These are phyloP conservation scores for Eulemur rubriventer DNA, from an alignment of 2,797 vertebrate species.

Conservation along the genomic window DNA sequence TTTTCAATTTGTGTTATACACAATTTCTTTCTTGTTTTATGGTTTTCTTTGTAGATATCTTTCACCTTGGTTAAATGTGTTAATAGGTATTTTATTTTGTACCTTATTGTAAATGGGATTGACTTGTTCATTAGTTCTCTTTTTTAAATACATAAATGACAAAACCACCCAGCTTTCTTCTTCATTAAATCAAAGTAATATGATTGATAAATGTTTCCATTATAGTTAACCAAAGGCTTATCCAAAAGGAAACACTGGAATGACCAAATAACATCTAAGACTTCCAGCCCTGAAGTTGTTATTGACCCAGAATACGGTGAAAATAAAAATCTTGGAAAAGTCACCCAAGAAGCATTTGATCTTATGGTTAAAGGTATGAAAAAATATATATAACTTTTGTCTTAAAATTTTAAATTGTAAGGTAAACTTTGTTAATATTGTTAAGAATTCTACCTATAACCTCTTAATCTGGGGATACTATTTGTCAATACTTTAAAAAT, in stretches of 20 bases:
- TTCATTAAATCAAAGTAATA: not conserved
- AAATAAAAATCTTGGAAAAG: conserved; percentile 80
- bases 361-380: conserved; percentile 93
- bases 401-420: not conserved
- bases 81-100: not conserved
- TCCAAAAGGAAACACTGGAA: conserved; percentile 91
- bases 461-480: not conserved
- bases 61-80: not conserved
- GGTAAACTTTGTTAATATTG: not conserved
- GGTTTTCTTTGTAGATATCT: not conserved
- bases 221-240: conserved; percentile 79
- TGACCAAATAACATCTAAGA: conserved; percentile 88
- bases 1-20: not conserved
- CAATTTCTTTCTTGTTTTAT: not conserved
- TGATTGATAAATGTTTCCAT: not conserved
- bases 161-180: not conserved
- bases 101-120: not conserved
- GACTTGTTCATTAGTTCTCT: not conserved
- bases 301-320: conserved; percentile 86
- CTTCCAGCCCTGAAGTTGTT: conserved; percentile 86
- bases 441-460: not conserved
- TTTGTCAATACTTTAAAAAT: not conserved
- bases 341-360: conserved; percentile 89
- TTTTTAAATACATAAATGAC: not conserved
- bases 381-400: not conserved